phyloP scores from a whole-genome alignment of 2,888 invertebrate genomes.

The Mythimna loreyi region DNA sequence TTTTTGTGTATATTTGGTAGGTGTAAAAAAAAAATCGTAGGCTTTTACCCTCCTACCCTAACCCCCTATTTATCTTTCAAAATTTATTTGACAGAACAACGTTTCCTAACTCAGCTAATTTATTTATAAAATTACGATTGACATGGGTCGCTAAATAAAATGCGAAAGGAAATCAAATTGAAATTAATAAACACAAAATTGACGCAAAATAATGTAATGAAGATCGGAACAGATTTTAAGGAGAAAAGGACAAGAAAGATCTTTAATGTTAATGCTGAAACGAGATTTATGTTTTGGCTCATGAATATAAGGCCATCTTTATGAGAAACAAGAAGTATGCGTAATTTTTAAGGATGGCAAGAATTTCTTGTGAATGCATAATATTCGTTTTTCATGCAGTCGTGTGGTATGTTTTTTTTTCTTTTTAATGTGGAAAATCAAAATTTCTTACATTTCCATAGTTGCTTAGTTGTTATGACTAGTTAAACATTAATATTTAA shows the following conservation, averaged over 20 bases:
- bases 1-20: too few relatives aligned
- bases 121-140: too few relatives aligned
- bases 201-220: neutral
- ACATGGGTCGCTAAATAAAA: neutral
- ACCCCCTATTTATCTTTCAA: too few relatives aligned
- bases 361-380: slow-evolving; percentile 11
- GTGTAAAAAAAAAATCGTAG: too few relatives aligned
- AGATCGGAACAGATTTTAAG: slow-evolving; percentile 26
- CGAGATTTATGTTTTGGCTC: slow-evolving; percentile 38
- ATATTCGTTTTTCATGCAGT: neutral
- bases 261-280: slow-evolving; percentile 37
- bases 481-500: too few relatives aligned
- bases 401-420: neutral
- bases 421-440: too few relatives aligned
- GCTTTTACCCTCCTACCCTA: too few relatives aligned
- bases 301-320: slow-evolving; percentile 40
- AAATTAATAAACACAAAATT: neutral
- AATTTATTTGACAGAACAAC: too few relatives aligned
- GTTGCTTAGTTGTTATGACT: too few relatives aligned
- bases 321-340: slow-evolving; percentile 18
- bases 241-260: slow-evolving; percentile 16
- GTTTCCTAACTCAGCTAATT: too few relatives aligned
- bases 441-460: too few relatives aligned
- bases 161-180: neutral
- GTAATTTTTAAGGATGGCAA: slow-evolving; percentile 36